Evolutionary conservation across 2,113 vertebrate species (phyloP), one percentile per base, ranked within the genome.

Genomic region (Hypocryptadius cinnamomeus): DNA sequence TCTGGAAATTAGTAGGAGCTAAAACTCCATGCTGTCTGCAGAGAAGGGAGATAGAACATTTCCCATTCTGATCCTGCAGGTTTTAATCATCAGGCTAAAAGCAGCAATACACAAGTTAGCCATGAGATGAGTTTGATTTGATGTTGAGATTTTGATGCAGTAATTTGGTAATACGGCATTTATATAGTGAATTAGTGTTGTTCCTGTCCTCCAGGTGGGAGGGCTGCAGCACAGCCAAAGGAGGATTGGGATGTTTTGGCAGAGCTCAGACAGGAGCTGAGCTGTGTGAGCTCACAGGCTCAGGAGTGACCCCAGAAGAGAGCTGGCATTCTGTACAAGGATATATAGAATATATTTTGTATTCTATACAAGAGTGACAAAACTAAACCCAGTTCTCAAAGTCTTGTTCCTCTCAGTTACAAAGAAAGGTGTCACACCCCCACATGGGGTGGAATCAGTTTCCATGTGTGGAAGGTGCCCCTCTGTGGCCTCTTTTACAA

Each of bases 391-490:
- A 15, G 14, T 20, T 45, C 35, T 68, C 10, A 10, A n/a, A 65
- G 15, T 10, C 35, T 54, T 28, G 14, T 37, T 24, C 37, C 63
- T 37, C 44, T 70, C 27, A 11, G 20, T 20, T 42, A 3, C 15
- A 12, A 37, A 40, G 40, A 17, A 86, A 51, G 17, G 33, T 20
- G 19, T 25, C 11, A 13, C 63, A 23, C 7, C 13, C 15, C 22
- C 5, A 10, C 0, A 0, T 9, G 42, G 0, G 5, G 8, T 10
- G 37, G 40, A 65, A n/a, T 15, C 25, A 2, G 7, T 73, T 68
- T 47, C 15, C 31, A 0, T 14, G 7, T 5, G 45, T 47, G 39
- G 16, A 45, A 56, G 31, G 27, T 83, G 63, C 15, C 18, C 4
- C 21, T 69, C 20, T 44, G 24, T 80, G 64, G 8, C 12, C 28